Percentiles rank a stretch among this genome's conserved stretches.
These are phyloP conservation scores for Heliconius charithonia DNA, from an alignment of 2,888 invertebrate species.

Conservation along the genomic window DNA sequence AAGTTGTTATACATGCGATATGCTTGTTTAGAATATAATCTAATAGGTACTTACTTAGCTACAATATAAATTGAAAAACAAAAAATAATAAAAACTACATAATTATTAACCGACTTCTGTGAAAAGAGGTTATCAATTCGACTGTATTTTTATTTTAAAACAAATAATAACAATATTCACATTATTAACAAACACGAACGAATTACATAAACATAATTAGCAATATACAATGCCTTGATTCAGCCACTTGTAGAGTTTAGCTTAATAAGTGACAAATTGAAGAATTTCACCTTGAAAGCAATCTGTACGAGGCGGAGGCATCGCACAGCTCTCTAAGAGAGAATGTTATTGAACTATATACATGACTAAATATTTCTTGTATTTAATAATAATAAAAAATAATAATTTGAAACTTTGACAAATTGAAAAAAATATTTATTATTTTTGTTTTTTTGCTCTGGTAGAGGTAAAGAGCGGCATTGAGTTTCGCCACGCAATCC, in stretches of 20 bases:
- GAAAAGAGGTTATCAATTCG: too few species aligned
- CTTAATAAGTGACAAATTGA: slow-evolving; percentile 52
- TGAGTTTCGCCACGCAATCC: too few species aligned
- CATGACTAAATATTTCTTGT: neutral
- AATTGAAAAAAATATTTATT: too few species aligned
- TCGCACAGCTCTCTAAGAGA: slow-evolving; percentile 36
- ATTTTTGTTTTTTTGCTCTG: too few species aligned
- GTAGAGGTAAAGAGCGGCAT: too few species aligned
- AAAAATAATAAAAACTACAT: neutral
- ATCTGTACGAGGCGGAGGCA: slow-evolving; percentile 55
- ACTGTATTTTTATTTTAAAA: neutral
- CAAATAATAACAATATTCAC: neutral
- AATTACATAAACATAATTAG: slow-evolving; percentile 15
- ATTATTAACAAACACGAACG: neutral
- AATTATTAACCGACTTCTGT: neutral
- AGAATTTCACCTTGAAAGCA: slow-evolving; percentile 67
- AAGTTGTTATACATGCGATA: too few species aligned
- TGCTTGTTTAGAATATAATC: too few species aligned
- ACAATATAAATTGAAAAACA: neutral
- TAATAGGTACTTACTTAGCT: neutral
- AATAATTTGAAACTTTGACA: neutral
- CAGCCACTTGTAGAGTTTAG: slow-evolving; percentile 34
- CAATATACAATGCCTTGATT: slow-evolving; percentile 29
- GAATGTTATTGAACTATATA: neutral
- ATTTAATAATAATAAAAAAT: neutral